Percentiles rank a stretch among this genome's conserved stretches.
Conservation (phyloP, 2,888 invertebrate genomes). For the Scaptomyza flava region DNA sequence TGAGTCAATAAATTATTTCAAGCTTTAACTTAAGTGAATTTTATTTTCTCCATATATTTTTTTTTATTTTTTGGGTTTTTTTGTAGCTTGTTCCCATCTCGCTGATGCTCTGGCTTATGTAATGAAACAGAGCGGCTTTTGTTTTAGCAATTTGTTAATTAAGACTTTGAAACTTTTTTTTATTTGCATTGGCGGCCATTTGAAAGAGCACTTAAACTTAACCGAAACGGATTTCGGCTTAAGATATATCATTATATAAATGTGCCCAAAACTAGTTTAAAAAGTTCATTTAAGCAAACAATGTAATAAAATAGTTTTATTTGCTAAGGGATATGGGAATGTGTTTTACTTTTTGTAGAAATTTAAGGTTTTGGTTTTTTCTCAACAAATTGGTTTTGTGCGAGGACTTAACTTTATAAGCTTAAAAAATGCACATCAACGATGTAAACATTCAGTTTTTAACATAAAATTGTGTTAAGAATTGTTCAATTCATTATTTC, state of each 20-base stretch:
- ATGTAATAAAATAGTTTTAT: background rate
- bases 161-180: conserved; percentile 60
- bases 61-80: conserved; percentile 1
- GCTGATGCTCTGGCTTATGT: conserved; percentile 54
- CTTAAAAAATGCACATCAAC: no score
- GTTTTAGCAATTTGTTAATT: conserved; percentile 51
- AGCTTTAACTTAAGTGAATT: conserved; percentile 14
- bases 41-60: background rate
- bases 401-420: no score
- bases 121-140: conserved; percentile 39
- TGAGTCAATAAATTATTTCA: conserved; percentile 39
- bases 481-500: background rate
- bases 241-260: conserved; percentile 20
- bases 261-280: conserved; percentile 23
- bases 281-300: background rate
- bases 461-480: no score
- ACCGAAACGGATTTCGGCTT: conserved; percentile 15
- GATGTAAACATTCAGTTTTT: no score
- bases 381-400: no score
- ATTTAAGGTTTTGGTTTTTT: no score
- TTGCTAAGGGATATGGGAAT: background rate
- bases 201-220: conserved; percentile 5
- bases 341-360: no score
- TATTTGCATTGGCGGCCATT: conserved; percentile 22
- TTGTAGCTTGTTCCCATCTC: conserved; percentile 15